Conservation (phyloP, 2,113 vertebrate species). For the Capreolus pygargus region DNA sequence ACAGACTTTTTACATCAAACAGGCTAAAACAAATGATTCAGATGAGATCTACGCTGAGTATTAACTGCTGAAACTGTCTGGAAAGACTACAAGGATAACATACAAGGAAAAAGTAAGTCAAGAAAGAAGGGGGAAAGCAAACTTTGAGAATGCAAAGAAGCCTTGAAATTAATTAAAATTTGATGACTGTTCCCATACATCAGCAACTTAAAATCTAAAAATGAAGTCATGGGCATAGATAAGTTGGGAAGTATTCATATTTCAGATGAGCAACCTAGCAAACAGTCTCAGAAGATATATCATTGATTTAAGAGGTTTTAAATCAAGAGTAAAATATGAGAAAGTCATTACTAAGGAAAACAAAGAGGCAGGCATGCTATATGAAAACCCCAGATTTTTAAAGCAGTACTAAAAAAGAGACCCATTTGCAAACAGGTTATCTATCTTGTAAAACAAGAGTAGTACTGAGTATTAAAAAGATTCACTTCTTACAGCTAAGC, state of each 20-base stretch:
- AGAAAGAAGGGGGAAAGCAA: not conserved
- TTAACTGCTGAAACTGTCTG: not conserved
- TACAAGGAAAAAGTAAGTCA: not conserved
- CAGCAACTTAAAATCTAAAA: conserved; percentile 36
- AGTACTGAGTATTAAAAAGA: not conserved
- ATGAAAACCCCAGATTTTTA: not conserved
- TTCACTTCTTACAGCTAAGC: not conserved
- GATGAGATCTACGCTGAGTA: not conserved
- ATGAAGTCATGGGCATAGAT: not conserved
- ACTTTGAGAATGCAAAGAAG: conserved; percentile 4
- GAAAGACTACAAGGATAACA: not conserved
- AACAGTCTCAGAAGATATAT: not conserved
- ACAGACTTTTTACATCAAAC: not conserved
- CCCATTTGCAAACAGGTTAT: not conserved
- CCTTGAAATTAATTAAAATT: not conserved
- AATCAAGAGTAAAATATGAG: not conserved
- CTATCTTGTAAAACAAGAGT: not conserved
- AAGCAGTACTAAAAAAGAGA: not conserved
- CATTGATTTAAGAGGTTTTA: not conserved
- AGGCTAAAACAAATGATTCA: not conserved
- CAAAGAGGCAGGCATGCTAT: not conserved
- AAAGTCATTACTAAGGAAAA: not conserved
- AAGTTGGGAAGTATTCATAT: not conserved
- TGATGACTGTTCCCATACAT: not conserved
- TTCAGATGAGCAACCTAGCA: not conserved